phyloP scores from a whole-genome alignment of 2,797 vertebrate species.

The Buphagus erythrorhynchus region DNA sequence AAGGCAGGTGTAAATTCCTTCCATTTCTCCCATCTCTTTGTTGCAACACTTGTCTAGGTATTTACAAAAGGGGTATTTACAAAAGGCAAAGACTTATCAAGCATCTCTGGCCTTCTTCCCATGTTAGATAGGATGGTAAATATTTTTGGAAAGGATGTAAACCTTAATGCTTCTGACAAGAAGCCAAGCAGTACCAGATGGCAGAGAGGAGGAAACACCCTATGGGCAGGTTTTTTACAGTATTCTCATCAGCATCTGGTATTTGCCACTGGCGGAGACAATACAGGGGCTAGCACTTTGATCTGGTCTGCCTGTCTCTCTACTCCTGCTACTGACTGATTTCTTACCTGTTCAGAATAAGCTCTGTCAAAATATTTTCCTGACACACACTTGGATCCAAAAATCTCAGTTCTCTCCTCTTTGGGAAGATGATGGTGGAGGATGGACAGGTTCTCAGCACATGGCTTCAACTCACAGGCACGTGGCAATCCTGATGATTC shows the following conservation, averaged over 20 bases:
- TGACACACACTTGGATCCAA: neutral
- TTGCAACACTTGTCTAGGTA: neutral
- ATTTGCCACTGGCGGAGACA: slow-evolving; percentile 11
- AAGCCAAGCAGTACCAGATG: neutral
- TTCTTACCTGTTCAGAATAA: neutral
- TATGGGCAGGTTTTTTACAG: slow-evolving; percentile 20
- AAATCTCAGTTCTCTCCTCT: neutral
- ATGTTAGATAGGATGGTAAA: slow-evolving; percentile 1
- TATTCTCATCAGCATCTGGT: slow-evolving; percentile 13
- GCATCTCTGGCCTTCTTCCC: slow-evolving; percentile 6
- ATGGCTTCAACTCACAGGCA: neutral
- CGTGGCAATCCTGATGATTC: neutral
- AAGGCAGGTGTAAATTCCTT: neutral
- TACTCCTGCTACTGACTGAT: neutral
- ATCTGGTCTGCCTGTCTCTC: neutral
- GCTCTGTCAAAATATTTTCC: neutral
- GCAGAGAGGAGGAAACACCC: slow-evolving; percentile 20
- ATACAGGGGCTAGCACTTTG: neutral
- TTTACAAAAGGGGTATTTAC: neutral
- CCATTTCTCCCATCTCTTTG: neutral
- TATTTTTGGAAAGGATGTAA: slow-evolving; percentile 49
- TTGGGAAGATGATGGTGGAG: neutral
- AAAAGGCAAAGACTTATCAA: neutral
- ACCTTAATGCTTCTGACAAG: slow-evolving; percentile 25
- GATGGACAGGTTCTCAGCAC: neutral